Conservation (phyloP, 2,113 vertebrate species). For the Catharus minimus region DNA sequence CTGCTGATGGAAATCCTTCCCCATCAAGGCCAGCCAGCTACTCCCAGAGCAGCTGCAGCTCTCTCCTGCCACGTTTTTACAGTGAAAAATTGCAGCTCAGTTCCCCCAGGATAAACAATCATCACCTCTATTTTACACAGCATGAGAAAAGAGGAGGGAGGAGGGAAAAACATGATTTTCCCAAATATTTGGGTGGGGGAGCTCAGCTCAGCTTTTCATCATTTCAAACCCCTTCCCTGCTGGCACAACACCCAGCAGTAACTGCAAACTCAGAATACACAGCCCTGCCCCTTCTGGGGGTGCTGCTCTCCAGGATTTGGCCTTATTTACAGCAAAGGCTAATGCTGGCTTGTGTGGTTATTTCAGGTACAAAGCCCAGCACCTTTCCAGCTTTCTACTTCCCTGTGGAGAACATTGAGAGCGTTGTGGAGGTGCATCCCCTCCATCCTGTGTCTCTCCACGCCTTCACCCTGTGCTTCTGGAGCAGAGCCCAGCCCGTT, state of each 20-base stretch:
- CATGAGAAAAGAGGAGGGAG: neutral
- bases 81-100: neutral
- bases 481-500: constrained; percentile 14
- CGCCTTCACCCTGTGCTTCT: constrained; percentile 81
- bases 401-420: constrained; percentile 60
- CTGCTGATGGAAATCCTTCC: neutral
- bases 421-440: constrained; percentile 70
- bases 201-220: neutral
- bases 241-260: neutral
- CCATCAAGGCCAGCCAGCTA: neutral
- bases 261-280: neutral
- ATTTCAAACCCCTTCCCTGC: neutral
- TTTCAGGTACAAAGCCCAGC: constrained; percentile 3
- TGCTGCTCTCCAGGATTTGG: neutral
- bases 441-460: constrained; percentile 65
- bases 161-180: neutral
- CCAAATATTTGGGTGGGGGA: neutral
- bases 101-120: neutral
- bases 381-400: constrained; percentile 80
- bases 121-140: neutral
- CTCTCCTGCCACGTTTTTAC: neutral
- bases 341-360: neutral
- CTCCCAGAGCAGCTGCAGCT: neutral
- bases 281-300: neutral
- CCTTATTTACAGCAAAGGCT: neutral